phyloP scores from a whole-genome alignment of 2,113 vertebrate genomes.

The Sylvia atricapilla region DNA sequence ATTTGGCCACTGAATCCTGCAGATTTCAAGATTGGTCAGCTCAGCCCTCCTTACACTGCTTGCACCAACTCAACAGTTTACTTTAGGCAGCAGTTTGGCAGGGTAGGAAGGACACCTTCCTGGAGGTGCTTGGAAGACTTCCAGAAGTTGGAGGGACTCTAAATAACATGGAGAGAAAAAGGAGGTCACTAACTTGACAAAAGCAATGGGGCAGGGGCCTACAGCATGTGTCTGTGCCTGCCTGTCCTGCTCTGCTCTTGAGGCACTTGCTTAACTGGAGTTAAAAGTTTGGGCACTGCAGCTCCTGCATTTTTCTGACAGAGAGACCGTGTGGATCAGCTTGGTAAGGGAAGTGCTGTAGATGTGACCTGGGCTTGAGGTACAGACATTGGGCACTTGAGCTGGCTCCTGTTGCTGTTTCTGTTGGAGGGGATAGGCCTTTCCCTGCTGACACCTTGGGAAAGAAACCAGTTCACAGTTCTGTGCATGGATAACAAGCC shows the following conservation, averaged over 20 bases:
- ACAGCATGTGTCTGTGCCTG: neutral
- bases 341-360: neutral
- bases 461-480: neutral
- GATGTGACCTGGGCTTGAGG: neutral
- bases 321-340: fast-evolving
- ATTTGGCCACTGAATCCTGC: neutral
- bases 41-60: neutral
- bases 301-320: neutral
- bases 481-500: neutral
- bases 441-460: neutral
- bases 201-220: neutral
- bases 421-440: neutral
- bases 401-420: neutral
- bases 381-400: neutral
- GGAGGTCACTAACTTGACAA: neutral
- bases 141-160: neutral
- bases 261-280: neutral
- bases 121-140: neutral
- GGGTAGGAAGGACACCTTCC: neutral
- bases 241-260: neutral
- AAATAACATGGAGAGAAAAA: neutral
- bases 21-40: fast-evolving
- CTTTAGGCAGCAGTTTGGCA: neutral
- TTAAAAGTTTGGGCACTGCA: neutral
- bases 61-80: fast-evolving